phyloP scores from a whole-genome alignment of 2,797 vertebrate species.

The Myripristis murdjan region DNA sequence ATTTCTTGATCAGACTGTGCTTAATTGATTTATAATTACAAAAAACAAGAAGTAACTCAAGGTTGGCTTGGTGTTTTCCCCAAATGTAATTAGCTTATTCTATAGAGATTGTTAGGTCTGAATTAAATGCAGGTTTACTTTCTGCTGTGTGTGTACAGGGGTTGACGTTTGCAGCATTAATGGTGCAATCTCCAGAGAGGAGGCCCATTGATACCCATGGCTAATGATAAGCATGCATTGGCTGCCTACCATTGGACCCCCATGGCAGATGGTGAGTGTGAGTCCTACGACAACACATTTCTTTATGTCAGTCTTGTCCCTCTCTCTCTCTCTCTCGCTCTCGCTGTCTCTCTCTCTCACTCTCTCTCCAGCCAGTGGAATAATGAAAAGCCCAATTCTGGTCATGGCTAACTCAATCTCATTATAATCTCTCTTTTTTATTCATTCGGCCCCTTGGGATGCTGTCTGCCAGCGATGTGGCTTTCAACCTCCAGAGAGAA shows the following conservation, averaged over 20 bases:
- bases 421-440: slow-evolving; percentile 93
- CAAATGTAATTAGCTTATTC: slow-evolving; percentile 42
- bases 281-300: slow-evolving; percentile 88
- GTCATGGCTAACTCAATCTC: slow-evolving; percentile 97
- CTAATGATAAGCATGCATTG: slow-evolving; percentile 85
- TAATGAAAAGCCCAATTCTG: slow-evolving; percentile 87
- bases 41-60: not conserved
- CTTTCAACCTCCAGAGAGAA: slow-evolving; percentile 89
- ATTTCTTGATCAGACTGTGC: slow-evolving; percentile 24
- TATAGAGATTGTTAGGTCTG: slow-evolving; percentile 53
- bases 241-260: slow-evolving; percentile 78
- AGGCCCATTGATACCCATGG: slow-evolving; percentile 85
- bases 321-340: too few relatives aligned
- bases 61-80: not conserved
- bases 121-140: slow-evolving; percentile 47
- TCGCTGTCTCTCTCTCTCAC: too few relatives aligned
- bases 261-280: slow-evolving; percentile 90
- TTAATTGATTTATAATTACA: slow-evolving; percentile 24
- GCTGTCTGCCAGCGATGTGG: slow-evolving; percentile 90
- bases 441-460: slow-evolving; percentile 91
- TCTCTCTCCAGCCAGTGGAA: slow-evolving; percentile 82
- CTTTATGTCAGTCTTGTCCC: slow-evolving; percentile 82
- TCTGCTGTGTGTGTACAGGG: slow-evolving; percentile 56
- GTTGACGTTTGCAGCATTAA: slow-evolving; percentile 82
- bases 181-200: slow-evolving; percentile 84